Conservation (phyloP, 2,113 vertebrate genomes). For the Manacus vitellinus region DNA sequence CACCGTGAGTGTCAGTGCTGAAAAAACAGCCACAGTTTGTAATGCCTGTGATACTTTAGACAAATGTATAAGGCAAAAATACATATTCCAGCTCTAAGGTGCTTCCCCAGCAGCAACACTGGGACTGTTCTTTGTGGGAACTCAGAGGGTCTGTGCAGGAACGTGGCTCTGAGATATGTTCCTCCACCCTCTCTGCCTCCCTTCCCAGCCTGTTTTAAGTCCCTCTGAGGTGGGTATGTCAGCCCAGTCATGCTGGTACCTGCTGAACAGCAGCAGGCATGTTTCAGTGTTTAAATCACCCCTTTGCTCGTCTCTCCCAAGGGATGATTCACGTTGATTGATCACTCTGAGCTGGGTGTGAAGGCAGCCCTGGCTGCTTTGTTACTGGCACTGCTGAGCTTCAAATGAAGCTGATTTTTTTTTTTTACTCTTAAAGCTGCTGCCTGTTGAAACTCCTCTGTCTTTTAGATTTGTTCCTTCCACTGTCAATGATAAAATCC, state of each 20-base stretch:
- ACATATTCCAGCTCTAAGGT: background rate
- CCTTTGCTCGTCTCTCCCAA: background rate
- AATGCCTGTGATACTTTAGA: background rate
- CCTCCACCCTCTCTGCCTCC: background rate
- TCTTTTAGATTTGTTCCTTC: background rate
- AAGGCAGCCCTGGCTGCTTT: background rate
- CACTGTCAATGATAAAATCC: background rate
- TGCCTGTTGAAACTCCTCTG: background rate
- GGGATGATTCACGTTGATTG: constrained; percentile 50
- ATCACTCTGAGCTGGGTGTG: background rate
- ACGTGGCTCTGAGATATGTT: accelerated
- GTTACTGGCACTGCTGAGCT: background rate
- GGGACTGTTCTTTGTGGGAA: background rate
- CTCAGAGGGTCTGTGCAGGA: background rate
- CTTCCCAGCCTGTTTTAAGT: background rate
- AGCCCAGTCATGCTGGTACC: constrained; percentile 33
- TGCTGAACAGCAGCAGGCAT: constrained; percentile 38
- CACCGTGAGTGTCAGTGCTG: accelerated
- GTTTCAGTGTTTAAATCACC: constrained; percentile 13
- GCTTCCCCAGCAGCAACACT: background rate
- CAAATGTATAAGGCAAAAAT: accelerated
- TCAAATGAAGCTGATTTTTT: background rate
- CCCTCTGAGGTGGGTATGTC: background rate
- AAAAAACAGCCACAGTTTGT: background rate
- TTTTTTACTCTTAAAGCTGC: background rate